Percentiles rank a stretch among this genome's conserved stretches.
phyloP scores from a whole-genome alignment of 2,113 vertebrate genomes.

The Myiozetetes cayanensis region DNA sequence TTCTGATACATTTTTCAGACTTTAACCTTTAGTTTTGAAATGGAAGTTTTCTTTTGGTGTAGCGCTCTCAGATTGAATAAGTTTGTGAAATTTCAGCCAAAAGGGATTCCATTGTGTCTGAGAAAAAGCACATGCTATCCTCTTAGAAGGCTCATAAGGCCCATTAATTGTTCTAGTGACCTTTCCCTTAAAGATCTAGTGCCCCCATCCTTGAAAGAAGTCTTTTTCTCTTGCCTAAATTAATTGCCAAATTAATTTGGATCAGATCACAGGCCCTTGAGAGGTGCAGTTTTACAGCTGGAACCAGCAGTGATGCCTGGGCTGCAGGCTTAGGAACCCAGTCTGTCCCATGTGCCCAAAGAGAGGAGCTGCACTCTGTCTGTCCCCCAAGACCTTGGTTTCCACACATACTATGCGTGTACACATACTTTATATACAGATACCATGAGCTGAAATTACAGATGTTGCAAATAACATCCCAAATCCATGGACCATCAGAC shows the following conservation, averaged over 20 bases:
- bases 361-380: background rate
- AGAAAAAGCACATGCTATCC: background rate
- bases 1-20: background rate
- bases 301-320: accelerated
- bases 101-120: background rate
- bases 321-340: background rate
- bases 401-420: background rate
- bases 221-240: background rate
- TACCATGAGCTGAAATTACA: background rate
- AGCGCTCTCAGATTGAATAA: background rate
- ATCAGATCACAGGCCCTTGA: background rate
- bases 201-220: background rate
- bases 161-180: background rate
- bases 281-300: background rate
- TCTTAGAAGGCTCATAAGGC: background rate
- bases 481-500: background rate
- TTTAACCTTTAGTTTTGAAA: background rate
- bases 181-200: background rate
- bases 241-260: background rate
- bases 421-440: background rate
- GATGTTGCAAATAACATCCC: background rate
- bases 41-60: background rate
- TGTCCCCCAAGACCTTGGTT: accelerated
- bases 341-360: accelerated
- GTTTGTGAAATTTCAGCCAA: background rate